Evolutionary conservation across 92 coral and sea anemone species (phyloP).

Genomic region (Zoanthus sociatus): DNA sequence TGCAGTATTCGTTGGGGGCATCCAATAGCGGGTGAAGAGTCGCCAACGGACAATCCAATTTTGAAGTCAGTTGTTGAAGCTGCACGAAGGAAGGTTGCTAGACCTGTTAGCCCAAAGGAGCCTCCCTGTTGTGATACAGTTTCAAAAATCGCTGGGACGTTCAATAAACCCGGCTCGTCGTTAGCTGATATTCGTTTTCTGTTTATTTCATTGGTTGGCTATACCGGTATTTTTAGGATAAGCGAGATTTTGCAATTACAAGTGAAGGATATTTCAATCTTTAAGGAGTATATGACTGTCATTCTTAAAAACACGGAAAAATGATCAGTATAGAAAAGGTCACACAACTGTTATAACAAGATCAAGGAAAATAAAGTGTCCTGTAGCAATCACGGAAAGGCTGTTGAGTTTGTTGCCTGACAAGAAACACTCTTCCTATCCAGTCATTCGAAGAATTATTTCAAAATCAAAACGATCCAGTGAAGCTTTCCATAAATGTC

Average conservation of each 20-base stretch:
- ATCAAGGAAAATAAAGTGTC: conserved; percentile 7
- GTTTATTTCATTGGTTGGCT: not conserved
- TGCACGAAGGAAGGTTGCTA: not conserved
- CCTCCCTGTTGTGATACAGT: not conserved
- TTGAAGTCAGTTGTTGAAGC: conserved; percentile 26
- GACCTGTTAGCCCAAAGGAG: conserved; percentile 1
- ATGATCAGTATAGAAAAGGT: conserved; percentile 20
- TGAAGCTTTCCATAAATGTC: not conserved
- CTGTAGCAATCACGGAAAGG: not conserved
- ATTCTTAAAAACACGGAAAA: conserved; percentile 7
- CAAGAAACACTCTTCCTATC: not conserved
- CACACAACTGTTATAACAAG: not conserved
- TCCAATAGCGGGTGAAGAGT: not conserved
- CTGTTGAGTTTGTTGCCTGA: conserved; percentile 6
- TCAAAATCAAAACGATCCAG: not conserved
- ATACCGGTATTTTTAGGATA: conserved; percentile 12
- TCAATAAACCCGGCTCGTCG: not conserved
- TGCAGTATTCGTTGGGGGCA: conserved; percentile 14
- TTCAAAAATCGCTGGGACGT: not conserved
- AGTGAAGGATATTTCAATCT: conserved; percentile 11
- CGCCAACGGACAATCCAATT: conserved; percentile 1
- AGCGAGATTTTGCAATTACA: conserved; percentile 25
- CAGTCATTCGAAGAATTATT: conserved; percentile 21
- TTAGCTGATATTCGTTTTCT: conserved; percentile 17
- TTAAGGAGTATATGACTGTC: not conserved